Percentiles rank a stretch among this genome's conserved stretches.
Evolutionary conservation across 2,797 vertebrate species (phyloP).

Genomic region (Myotis myotis): DNA sequence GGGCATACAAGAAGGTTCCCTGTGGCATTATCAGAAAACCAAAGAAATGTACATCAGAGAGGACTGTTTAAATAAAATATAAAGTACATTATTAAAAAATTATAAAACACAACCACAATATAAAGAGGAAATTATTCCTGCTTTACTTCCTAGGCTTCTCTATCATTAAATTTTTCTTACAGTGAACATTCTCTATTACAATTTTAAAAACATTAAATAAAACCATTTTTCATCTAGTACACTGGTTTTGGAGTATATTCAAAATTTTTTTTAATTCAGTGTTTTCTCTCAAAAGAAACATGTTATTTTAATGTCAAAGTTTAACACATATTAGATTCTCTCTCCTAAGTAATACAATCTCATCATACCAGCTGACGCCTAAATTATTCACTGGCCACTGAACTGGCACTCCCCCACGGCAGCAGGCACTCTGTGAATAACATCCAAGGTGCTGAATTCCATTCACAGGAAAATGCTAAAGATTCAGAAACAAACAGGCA

Average conservation of each 20-base stretch:
- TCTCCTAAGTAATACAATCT: constrained; percentile 81
- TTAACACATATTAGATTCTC: constrained; percentile 57
- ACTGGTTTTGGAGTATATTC: background rate
- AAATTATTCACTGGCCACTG: constrained; percentile 84
- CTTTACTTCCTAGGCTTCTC: background rate
- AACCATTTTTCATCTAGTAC: constrained; percentile 27
- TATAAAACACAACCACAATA: background rate
- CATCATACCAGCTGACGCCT: constrained; percentile 73
- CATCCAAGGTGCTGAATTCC: constrained; percentile 15
- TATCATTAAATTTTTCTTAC: background rate
- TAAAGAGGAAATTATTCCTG: background rate
- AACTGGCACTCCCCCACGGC: constrained; percentile 53
- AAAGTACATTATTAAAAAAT: background rate
- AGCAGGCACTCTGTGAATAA: constrained; percentile 60
- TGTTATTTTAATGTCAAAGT: constrained; percentile 56
- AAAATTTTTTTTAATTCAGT: background rate
- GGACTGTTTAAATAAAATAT: background rate
- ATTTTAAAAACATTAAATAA: constrained; percentile 46
- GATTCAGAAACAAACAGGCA: constrained; percentile 47
- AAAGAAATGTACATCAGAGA: background rate
- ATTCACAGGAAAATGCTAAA: constrained; percentile 64
- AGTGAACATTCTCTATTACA: background rate
- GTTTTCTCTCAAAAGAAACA: constrained; percentile 44
- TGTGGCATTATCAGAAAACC: background rate
- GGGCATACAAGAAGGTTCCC: background rate